phyloP scores from a whole-genome alignment of 2,888 invertebrate genomes.

The Pristionchus japonicus region DNA sequence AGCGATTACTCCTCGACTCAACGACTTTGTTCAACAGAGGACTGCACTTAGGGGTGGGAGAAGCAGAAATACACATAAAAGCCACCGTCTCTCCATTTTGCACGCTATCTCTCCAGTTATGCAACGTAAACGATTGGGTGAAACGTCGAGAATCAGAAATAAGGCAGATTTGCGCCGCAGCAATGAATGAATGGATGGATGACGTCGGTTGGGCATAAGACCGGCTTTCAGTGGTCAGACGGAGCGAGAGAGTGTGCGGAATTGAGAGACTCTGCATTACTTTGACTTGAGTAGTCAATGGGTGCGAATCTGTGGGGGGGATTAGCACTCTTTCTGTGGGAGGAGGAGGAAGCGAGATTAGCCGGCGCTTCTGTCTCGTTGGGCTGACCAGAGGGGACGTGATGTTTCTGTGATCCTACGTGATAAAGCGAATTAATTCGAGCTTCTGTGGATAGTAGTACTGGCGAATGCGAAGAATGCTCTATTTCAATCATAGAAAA shows the following conservation, averaged over 20 bases:
- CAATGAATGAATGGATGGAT: background rate
- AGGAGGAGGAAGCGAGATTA: no score
- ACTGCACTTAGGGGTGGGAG: background rate
- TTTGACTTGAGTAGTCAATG: background rate
- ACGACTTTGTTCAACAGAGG: slow-evolving; percentile 11
- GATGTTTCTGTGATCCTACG: no score
- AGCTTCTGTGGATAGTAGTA: no score
- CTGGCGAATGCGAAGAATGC: no score
- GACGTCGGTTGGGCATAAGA: background rate
- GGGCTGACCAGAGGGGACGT: background rate
- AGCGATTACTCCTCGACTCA: background rate
- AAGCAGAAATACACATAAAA: background rate
- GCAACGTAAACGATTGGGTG: no score
- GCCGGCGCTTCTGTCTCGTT: background rate
- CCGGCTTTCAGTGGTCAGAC: background rate
- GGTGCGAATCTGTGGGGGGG: background rate
- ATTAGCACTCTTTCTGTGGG: background rate
- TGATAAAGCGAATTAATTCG: no score
- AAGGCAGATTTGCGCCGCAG: background rate
- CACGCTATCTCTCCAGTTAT: background rate
- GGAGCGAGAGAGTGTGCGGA: background rate
- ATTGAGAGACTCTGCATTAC: background rate
- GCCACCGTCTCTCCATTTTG: background rate
- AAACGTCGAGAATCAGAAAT: no score
- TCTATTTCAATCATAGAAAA: no score